Evolutionary conservation across 2,797 vertebrate genomes (phyloP), one percentile per base, ranked within the genome.

Genomic region (Trachops cirrhosus): DNA sequence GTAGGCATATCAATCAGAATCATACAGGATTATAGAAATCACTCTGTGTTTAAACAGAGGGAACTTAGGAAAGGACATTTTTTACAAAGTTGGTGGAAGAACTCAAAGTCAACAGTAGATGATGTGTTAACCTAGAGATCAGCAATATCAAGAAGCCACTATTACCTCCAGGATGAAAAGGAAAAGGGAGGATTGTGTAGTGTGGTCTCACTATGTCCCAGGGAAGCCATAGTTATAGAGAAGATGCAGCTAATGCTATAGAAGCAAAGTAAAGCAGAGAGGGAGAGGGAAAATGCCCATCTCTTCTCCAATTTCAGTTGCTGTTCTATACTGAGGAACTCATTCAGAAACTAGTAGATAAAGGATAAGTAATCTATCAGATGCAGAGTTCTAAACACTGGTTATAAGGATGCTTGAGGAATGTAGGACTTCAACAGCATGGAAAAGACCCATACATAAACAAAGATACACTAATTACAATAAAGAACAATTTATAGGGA

Each of bases 251-350:
- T 85, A 44, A 18, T 62, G 22, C 41, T 24, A 77, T 2, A 85
- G 44, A 50, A 34, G 21, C 4, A 29, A 9, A 73, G 4, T 11
- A 67, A 84, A 12, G 1, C n/a, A 44, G 0, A 9, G 11, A 54
- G 3, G 9, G 32, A 46, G 1, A 50, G 8, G 8, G 16, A 32
- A 59, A 41, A 70, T 1, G 12, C 41, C 0, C 1, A 19, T 50
- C 3, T 80, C 19, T 39, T 64, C 26, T 44, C 2, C 1, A 0
- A 34, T 62, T 68, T 9, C 6, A 37, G 6, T 71, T 32, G 9
- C 15, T 50, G 3, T 8, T 85, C 21, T 16, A 16, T 3, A 37
- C 41, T 48, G 10, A 6, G 67, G 44, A 85, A 48, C 0, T 29
- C 18, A 48, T 11, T 34, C 39, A 82, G 41, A 79, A 82, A 48